Base-by-base conservation (phyloP, 2,888 invertebrate genomes). In the Tachina lurida region DNA sequence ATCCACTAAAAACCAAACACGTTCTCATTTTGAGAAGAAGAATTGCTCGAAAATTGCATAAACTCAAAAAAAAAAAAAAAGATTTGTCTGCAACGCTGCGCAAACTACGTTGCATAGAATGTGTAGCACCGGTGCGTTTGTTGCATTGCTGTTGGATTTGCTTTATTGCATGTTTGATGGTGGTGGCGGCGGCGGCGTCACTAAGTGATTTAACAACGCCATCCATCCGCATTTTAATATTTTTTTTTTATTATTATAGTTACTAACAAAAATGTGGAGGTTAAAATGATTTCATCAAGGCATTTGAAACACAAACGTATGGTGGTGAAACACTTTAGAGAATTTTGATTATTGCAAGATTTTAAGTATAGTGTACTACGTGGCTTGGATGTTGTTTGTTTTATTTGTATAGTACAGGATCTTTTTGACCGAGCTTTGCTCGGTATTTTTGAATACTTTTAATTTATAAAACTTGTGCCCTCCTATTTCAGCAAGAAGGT, bases 151-250 rank as follows among this genome's bases (percentile, higher is more conserved):
- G 73, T 71, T 80, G 84, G n/a, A 56, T 71, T 79, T 76, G 54
- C 63, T 75, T 62, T 19, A 70, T 70, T 70, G 58, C 19, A 60
- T 62, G 41, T 52, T 75, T 62, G 31, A 75, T 54, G 65, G 22
- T 13, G 63, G 31, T n/a, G 68, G 77, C 43, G 77, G 12, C 15
- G 62, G 71, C 70, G 78, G 62, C 79, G 63, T 80, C 84, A 62
- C 49, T 84, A 60, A 84, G 65, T 76, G 76, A 60, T 84, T 84
- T 81, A 73, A 31, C 45, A 80, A 77, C 54, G 54, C 76, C 71
- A 80, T 84, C 76, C 71, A 80, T 84, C 75, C 75, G 75, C 79
- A 84, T 79, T 70, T 79, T 79, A 58, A 45, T 77, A 13, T 45
- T 45, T 19, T 10, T 19, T 45, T 19, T 19, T 10, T 19, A 19